A percentile compares a stretch with the other conserved stretches of the same genome.
Evolutionary conservation across 2,113 vertebrate species (phyloP).

Genomic region (Corydoras sp.): DNA sequence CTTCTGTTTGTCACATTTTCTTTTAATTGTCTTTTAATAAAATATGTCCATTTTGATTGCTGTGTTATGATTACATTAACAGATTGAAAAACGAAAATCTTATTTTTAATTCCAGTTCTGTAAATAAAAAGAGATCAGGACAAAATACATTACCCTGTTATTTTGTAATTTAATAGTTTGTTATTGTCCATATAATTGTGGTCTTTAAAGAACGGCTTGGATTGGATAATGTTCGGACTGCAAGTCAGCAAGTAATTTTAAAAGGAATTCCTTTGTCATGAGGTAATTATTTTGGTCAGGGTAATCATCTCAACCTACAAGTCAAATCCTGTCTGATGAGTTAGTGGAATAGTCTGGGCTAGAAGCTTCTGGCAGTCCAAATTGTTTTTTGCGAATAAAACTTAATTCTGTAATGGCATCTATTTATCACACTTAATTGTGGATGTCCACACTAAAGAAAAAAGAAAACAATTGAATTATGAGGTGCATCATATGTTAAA

Average conservation of each 20-base stretch:
- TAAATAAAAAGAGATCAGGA: too few relatives aligned
- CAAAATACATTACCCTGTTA: too few relatives aligned
- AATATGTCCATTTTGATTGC: background rate
- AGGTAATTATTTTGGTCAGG: constrained; percentile 22
- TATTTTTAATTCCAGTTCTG: too few relatives aligned
- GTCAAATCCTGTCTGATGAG: constrained; percentile 31
- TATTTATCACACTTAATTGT: constrained; percentile 1
- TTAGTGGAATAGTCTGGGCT: constrained; percentile 22
- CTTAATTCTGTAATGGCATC: background rate
- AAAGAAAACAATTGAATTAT: too few relatives aligned
- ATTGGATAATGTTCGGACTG: constrained; percentile 15
- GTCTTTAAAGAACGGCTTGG: background rate
- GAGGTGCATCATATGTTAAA: background rate
- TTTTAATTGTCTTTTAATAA: background rate
- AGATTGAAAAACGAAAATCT: too few relatives aligned
- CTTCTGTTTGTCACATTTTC: background rate
- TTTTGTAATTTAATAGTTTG: too few relatives aligned
- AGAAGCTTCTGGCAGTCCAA: background rate
- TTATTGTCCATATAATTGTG: too few relatives aligned
- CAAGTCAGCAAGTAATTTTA: constrained; percentile 6
- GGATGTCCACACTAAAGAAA: constrained; percentile 4
- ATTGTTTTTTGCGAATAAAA: background rate
- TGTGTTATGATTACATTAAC: constrained; percentile 1
- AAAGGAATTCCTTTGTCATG: constrained; percentile 19
- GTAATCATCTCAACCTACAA: constrained; percentile 32